phyloP scores from a whole-genome alignment of 2,113 vertebrate species.

The Tychaedon coryphoeus region DNA sequence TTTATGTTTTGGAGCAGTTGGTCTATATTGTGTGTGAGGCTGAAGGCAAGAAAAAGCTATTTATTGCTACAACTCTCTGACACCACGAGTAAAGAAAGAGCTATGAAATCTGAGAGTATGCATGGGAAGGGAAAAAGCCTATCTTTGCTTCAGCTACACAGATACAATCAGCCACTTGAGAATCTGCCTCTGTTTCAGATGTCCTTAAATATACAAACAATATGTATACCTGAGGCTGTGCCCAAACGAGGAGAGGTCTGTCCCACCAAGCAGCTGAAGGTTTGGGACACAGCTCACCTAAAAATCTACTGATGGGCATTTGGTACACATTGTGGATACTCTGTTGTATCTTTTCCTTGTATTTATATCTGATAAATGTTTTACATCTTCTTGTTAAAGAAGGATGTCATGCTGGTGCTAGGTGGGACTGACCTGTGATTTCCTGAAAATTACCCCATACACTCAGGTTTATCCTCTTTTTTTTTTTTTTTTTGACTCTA shows the following conservation, averaged over 20 bases:
- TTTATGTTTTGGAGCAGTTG: background rate
- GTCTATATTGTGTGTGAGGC: background rate
- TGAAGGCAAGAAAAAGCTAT: background rate
- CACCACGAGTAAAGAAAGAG: background rate
- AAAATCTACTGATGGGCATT: background rate
- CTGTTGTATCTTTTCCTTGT: background rate
- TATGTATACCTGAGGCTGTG: rapidly evolving
- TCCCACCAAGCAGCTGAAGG: rapidly evolving
- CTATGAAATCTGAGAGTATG: background rate
- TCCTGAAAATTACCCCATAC: background rate
- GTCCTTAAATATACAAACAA: background rate
- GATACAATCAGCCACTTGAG: background rate
- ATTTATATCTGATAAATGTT: background rate
- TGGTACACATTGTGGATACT: background rate
- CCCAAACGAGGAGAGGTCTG: background rate
- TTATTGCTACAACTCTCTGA: background rate
- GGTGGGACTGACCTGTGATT: background rate
- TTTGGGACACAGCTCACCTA: background rate
- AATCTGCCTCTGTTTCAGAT: background rate
- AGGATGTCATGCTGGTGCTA: background rate
- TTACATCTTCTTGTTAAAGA: background rate
- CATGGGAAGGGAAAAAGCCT: rapidly evolving
- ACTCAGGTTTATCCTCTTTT: background rate
- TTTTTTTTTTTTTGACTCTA: background rate
- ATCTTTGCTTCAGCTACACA: background rate